Percentiles rank a stretch among this genome's conserved stretches.
Evolutionary conservation across 1,140 invertebrate genomes (phyloP).

Genomic region (Gonatopus flavifemur): DNA sequence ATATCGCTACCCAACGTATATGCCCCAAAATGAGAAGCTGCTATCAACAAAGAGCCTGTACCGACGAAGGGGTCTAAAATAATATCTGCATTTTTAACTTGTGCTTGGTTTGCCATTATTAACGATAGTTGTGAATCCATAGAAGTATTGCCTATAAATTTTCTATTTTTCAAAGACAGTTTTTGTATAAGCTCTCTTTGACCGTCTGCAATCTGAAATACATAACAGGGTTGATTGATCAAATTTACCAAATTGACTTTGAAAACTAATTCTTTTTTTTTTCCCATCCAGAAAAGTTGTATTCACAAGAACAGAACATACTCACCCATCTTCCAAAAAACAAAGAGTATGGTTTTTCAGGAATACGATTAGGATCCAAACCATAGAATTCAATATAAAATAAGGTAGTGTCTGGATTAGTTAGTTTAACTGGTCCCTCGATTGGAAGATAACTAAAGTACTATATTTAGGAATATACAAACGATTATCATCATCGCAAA

Average conservation of each 20-base stretch:
- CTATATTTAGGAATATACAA: conserved; percentile 52
- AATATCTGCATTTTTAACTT: conserved; percentile 72
- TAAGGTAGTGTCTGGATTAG: conserved; percentile 77
- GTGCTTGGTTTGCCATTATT: conserved; percentile 92
- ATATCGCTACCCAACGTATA: conserved; percentile 92
- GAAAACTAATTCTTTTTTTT: not conserved
- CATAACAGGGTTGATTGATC: conserved; percentile 18
- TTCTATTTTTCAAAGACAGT: conserved; percentile 83
- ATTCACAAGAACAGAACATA: conserved; percentile 17
- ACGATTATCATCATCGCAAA: conserved; percentile 13
- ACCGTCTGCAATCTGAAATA: conserved; percentile 73
- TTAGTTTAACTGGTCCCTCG: conserved; percentile 78
- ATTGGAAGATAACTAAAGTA: conserved; percentile 79
- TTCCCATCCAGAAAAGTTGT: too few relatives aligned
- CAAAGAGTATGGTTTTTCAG: conserved; percentile 70
- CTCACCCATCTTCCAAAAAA: conserved; percentile 86
- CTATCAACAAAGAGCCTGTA: conserved; percentile 87
- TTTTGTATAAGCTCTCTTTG: conserved; percentile 77
- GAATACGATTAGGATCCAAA: conserved; percentile 70
- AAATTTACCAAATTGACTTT: conserved; percentile 9
- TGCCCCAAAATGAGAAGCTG: conserved; percentile 88
- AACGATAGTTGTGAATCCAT: conserved; percentile 94
- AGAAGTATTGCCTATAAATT: conserved; percentile 96
- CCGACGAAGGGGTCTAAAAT: conserved; percentile 96
- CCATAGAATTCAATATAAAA: conserved; percentile 90